Evolutionary conservation across 2,113 vertebrate genomes (phyloP).

Genomic region (Seriola quinqueradiata): DNA sequence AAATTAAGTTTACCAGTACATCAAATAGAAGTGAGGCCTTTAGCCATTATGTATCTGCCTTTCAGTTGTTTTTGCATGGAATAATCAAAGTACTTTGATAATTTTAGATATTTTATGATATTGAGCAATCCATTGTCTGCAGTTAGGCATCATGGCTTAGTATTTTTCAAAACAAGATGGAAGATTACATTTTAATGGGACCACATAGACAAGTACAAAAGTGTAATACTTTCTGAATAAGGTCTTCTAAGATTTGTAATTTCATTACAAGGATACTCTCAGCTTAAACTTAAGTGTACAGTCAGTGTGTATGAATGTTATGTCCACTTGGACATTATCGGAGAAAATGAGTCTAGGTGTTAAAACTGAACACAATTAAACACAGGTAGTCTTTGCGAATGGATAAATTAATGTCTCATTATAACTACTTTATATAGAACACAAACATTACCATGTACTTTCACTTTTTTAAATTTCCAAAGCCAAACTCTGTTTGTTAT

Average conservation of each 20-base stretch:
- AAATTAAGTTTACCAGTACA: slow-evolving; percentile 18
- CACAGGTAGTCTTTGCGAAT: slow-evolving; percentile 20
- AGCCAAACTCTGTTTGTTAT: slow-evolving; percentile 21
- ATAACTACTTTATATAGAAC: slow-evolving; percentile 33
- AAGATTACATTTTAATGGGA: slow-evolving; percentile 4
- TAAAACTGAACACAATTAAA: slow-evolving; percentile 20
- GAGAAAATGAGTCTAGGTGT: background rate
- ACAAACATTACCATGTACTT: slow-evolving; percentile 27
- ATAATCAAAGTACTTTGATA: slow-evolving; percentile 35
- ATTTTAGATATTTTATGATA: slow-evolving; percentile 41
- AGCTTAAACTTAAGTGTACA: slow-evolving; percentile 1
- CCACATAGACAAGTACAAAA: background rate
- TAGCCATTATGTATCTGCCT: slow-evolving; percentile 40
- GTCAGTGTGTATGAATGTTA: slow-evolving; percentile 29
- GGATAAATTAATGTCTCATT: background rate
- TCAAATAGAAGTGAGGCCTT: slow-evolving; percentile 47
- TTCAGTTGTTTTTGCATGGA: slow-evolving; percentile 69
- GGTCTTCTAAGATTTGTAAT: background rate
- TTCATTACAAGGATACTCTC: background rate
- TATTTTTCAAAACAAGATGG: background rate
- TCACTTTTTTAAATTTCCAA: slow-evolving; percentile 30
- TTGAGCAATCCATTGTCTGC: slow-evolving; percentile 29
- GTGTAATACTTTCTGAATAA: background rate
- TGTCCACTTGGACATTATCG: slow-evolving; percentile 1
- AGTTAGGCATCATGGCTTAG: slow-evolving; percentile 13